Evolutionary conservation across 2,888 invertebrate genomes (phyloP).

Genomic region (Drosophila hamatofila): DNA sequence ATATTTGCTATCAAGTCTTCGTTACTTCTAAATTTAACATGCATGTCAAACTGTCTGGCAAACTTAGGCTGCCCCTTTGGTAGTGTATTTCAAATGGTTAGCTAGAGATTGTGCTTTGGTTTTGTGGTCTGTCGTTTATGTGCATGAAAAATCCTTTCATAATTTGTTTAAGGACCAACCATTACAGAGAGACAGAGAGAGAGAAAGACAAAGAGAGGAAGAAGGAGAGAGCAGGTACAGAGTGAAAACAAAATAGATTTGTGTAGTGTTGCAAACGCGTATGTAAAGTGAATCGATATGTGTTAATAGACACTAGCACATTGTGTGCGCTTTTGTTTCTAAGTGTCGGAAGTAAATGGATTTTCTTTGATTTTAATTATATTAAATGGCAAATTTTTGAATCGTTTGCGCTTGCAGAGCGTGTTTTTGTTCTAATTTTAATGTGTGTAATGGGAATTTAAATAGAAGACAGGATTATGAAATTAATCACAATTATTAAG

Average conservation of each 20-base stretch:
- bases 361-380: slow-evolving; percentile 19
- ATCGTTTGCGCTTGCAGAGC: not conserved
- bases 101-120: slow-evolving; percentile 57
- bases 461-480: not conserved
- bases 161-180: slow-evolving; percentile 48
- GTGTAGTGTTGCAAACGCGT: slow-evolving; percentile 38
- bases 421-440: not conserved
- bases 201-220: not conserved
- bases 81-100: slow-evolving; percentile 27
- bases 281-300: slow-evolving; percentile 48
- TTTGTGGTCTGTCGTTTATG: slow-evolving; percentile 43
- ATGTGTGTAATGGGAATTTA: not conserved
- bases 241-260: slow-evolving; percentile 11
- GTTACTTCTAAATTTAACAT: not conserved
- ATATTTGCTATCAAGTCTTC: not conserved
- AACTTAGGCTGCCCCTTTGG: not conserved
- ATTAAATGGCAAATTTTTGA: slow-evolving; percentile 12
- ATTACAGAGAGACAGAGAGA: slow-evolving; percentile 26
- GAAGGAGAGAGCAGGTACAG: not conserved
- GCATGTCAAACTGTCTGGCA: slow-evolving; percentile 3
- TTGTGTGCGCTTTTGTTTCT: slow-evolving; percentile 9
- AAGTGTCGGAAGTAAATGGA: slow-evolving; percentile 34
- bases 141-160: slow-evolving; percentile 53
- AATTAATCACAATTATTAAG: not conserved
- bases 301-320: slow-evolving; percentile 38